A percentile compares a stretch with the other conserved stretches of the same genome.
Conservation (phyloP, 2,888 invertebrate genomes). For the Nematopogon swammerdamellus region DNA sequence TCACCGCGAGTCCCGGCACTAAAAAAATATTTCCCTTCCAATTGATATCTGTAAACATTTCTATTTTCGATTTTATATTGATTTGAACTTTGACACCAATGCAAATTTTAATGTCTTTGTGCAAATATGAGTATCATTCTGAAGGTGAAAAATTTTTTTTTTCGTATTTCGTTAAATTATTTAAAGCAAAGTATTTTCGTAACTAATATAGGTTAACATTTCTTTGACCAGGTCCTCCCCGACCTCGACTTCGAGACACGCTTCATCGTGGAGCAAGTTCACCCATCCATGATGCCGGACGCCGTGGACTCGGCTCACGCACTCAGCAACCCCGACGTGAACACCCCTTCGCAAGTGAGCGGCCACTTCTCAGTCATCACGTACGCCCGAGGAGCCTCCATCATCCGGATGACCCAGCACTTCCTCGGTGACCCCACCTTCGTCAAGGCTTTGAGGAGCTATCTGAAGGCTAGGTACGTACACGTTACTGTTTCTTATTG, state of each 20-base stretch:
- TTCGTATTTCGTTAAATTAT: too few relatives aligned
- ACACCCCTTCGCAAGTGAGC: slow-evolving; percentile 54
- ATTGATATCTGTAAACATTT: too few relatives aligned
- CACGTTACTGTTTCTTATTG: too few relatives aligned
- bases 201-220: too few relatives aligned
- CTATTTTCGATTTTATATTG: too few relatives aligned
- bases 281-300: slow-evolving; percentile 59
- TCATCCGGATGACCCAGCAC: slow-evolving; percentile 67
- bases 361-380: slow-evolving; percentile 65
- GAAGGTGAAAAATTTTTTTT: too few relatives aligned
- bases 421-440: slow-evolving; percentile 54
- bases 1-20: too few relatives aligned
- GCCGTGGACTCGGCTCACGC: slow-evolving; percentile 54
- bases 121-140: too few relatives aligned
- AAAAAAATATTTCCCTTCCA: too few relatives aligned
- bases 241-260: slow-evolving; percentile 32
- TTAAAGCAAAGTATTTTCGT: too few relatives aligned
- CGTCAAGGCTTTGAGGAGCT: slow-evolving; percentile 46
- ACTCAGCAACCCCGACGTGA: slow-evolving; percentile 51
- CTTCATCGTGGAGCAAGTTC: slow-evolving; percentile 68
- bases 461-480: slow-evolving; percentile 48
- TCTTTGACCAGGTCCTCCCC: slow-evolving; percentile 33
- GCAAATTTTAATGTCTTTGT: too few relatives aligned
- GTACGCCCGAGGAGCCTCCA: slow-evolving; percentile 62
- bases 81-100: too few relatives aligned